Evolutionary conservation across 1,140 invertebrate genomes (phyloP).

Genomic region (Drusus annulatus): DNA sequence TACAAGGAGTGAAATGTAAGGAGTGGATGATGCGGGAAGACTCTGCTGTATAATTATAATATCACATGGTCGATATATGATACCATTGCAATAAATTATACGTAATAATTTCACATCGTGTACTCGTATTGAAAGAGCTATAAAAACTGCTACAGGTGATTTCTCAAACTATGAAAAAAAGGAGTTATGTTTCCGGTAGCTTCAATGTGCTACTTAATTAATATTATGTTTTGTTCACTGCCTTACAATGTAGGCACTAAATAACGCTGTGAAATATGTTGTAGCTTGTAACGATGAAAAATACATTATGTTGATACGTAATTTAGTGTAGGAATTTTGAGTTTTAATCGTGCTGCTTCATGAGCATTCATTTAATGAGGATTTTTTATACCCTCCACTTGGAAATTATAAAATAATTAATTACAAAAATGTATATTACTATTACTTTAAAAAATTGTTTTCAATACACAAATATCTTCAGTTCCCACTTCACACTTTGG

Average conservation of each 20-base stretch:
- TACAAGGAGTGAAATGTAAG: neutral
- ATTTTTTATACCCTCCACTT: no score
- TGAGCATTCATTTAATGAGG: no score
- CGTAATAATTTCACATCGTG: conserved; percentile 29
- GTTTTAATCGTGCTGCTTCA: no score
- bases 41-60: neutral
- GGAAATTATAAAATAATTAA: no score
- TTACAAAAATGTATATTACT: no score
- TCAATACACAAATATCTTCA: no score
- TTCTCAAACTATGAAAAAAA: conserved; percentile 17
- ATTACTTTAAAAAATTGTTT: no score
- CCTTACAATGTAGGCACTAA: neutral
- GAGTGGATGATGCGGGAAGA: neutral
- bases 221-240: conserved; percentile 16
- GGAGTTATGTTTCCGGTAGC: conserved; percentile 28
- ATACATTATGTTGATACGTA: no score
- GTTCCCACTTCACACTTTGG: no score
- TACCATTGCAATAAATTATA: neutral
- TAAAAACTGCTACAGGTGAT: conserved; percentile 18
- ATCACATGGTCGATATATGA: conserved; percentile 25
- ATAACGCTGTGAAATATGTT: conserved; percentile 17
- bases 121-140: conserved; percentile 7
- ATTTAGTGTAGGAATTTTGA: no score
- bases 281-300: neutral
- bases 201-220: conserved; percentile 5